phyloP scores from a whole-genome alignment of 2,113 vertebrate species.

The Leptobrachium leishanense region DNA sequence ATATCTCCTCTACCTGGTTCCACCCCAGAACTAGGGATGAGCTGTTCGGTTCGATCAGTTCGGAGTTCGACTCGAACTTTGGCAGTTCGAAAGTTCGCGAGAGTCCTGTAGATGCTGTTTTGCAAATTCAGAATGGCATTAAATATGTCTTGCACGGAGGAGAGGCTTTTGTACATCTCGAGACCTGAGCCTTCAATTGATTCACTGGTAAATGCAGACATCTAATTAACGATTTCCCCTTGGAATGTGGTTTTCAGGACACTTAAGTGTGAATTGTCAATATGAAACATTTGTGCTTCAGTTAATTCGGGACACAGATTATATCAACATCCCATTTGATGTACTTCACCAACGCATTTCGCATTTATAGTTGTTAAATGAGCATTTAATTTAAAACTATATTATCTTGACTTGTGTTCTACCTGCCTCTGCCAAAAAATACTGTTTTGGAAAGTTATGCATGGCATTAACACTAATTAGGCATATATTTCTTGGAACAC shows the following conservation, averaged over 20 bases:
- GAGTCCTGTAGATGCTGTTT: no score
- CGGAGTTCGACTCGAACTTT: no score
- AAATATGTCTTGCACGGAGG: no score
- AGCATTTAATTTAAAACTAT: constrained; percentile 49
- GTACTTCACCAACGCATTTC: constrained; percentile 11
- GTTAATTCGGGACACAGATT: not conserved
- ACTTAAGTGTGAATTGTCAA: constrained; percentile 18
- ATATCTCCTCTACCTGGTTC: no score
- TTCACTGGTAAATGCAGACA: constrained; percentile 14
- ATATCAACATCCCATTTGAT: constrained; percentile 31
- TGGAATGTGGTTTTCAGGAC: constrained; percentile 24
- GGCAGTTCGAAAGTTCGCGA: no score
- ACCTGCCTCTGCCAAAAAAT: constrained; percentile 44
- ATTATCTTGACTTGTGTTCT: constrained; percentile 42
- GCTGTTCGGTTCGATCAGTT: no score
- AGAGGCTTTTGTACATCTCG: no score
- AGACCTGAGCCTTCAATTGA: no score
- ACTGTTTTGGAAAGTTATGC: constrained; percentile 46
- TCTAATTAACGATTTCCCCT: constrained; percentile 9
- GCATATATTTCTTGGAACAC: constrained; percentile 44
- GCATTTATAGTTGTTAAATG: constrained; percentile 37
- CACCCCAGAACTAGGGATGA: no score
- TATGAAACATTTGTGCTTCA: constrained; percentile 22
- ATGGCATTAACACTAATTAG: constrained; percentile 47
- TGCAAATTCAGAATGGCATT: no score